These are phyloP conservation scores for Bryconaethiops microstoma DNA, from an alignment of 2,797 vertebrate genomes.

Conservation along the genomic window DNA sequence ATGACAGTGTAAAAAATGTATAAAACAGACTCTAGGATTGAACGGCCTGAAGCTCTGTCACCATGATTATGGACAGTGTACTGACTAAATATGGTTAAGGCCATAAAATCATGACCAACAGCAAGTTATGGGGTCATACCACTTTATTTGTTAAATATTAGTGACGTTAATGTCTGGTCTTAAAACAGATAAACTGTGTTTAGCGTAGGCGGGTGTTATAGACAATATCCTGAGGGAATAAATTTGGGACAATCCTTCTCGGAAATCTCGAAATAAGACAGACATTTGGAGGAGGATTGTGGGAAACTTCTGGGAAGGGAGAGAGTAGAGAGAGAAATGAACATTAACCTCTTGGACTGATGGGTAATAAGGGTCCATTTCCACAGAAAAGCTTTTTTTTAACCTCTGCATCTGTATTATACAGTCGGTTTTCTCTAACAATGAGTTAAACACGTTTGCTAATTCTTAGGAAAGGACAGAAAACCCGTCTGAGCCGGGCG, in stretches of 20 bases:
- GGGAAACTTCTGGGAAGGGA: background rate
- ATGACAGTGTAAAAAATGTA: background rate
- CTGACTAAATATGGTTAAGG: background rate
- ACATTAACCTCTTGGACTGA: no score
- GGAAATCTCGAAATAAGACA: background rate
- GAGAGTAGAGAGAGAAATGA: no score
- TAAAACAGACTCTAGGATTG: background rate
- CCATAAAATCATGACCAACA: background rate
- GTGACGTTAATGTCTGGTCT: background rate
- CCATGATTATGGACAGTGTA: background rate
- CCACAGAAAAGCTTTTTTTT: no score
- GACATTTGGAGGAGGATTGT: background rate
- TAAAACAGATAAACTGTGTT: constrained; percentile 6
- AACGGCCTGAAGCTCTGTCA: background rate
- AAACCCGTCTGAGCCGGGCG: no score
- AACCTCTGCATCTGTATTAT: no score
- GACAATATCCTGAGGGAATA: background rate
- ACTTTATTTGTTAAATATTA: background rate
- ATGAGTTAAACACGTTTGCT: no score
- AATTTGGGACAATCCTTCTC: background rate
- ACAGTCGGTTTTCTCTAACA: no score
- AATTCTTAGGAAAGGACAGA: no score
- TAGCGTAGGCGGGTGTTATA: background rate
- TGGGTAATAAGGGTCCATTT: background rate
- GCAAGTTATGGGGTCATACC: background rate